These are phyloP conservation scores for Andrena bicolor DNA, from an alignment of 2,888 invertebrate species.

Conservation along the genomic window DNA sequence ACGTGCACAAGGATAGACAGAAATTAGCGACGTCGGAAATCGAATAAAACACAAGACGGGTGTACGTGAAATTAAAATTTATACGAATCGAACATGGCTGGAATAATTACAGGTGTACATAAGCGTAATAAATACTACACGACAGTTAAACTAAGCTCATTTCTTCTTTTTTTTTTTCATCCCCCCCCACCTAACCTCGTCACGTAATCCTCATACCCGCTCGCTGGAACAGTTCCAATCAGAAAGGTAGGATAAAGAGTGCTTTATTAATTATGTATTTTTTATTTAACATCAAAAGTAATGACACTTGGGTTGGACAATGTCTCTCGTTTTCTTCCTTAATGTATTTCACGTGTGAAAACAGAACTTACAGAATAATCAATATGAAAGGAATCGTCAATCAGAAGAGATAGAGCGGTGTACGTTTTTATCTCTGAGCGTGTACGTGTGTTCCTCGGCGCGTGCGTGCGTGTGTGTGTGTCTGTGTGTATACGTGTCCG, in stretches of 20 bases:
- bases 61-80: slow-evolving; percentile 49
- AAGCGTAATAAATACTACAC: slow-evolving; percentile 52
- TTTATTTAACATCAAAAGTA: slow-evolving; percentile 85
- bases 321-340: slow-evolving; percentile 81
- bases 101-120: slow-evolving; percentile 52
- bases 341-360: slow-evolving; percentile 80
- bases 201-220: not conserved
- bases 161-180: not conserved
- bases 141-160: slow-evolving; percentile 14
- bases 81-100: slow-evolving; percentile 37
- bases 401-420: slow-evolving; percentile 80
- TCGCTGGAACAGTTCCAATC: slow-evolving; percentile 21
- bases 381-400: slow-evolving; percentile 83
- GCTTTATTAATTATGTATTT: slow-evolving; percentile 83
- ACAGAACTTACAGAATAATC: slow-evolving; percentile 83
- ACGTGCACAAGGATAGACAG: slow-evolving; percentile 84
- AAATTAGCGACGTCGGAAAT: slow-evolving; percentile 61
- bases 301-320: slow-evolving; percentile 85
- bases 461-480: slow-evolving; percentile 56
- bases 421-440: slow-evolving; percentile 64
- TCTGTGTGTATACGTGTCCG: slow-evolving; percentile 12
- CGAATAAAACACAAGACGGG: slow-evolving; percentile 37
- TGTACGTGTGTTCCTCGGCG: slow-evolving; percentile 59
- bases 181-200: not conserved
- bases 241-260: slow-evolving; percentile 62